A percentile compares a stretch with the other conserved stretches of the same genome.
phyloP scores from a whole-genome alignment of 2,113 vertebrate species.

The Numenius arquata region DNA sequence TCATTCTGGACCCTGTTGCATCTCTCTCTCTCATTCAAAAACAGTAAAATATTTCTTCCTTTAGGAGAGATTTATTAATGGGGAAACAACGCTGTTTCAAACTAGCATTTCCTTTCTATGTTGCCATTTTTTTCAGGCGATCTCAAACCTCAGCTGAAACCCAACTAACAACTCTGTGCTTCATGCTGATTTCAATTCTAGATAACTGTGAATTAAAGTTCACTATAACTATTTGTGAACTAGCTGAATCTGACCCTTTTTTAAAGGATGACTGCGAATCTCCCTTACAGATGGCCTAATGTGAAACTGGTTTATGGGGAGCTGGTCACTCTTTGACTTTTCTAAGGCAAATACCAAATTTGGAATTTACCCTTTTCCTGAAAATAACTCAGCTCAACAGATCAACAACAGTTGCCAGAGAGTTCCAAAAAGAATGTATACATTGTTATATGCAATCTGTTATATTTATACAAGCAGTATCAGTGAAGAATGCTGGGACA shows the following conservation, averaged over 20 bases:
- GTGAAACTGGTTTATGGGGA: background rate
- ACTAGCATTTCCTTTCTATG: background rate
- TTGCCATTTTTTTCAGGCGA: background rate
- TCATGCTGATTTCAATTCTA: background rate
- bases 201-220: background rate
- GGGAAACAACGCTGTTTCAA: background rate
- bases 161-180: background rate
- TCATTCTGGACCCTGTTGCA: background rate
- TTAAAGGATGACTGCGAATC: background rate
- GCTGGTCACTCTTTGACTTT: background rate
- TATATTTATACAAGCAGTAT: background rate
- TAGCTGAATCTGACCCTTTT: background rate
- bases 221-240: background rate
- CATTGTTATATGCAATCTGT: background rate
- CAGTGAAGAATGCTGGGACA: background rate
- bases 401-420: background rate
- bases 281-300: background rate
- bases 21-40: background rate
- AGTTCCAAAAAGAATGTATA: background rate
- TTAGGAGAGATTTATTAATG: background rate
- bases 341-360: background rate
- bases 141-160: background rate
- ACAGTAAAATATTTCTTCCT: background rate
- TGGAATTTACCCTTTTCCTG: background rate
- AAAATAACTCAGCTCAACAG: background rate